Evolutionary conservation across 1,140 invertebrate species (phyloP), one percentile per base, ranked within the genome.

Genomic region (Heliconius melpomene): DNA sequence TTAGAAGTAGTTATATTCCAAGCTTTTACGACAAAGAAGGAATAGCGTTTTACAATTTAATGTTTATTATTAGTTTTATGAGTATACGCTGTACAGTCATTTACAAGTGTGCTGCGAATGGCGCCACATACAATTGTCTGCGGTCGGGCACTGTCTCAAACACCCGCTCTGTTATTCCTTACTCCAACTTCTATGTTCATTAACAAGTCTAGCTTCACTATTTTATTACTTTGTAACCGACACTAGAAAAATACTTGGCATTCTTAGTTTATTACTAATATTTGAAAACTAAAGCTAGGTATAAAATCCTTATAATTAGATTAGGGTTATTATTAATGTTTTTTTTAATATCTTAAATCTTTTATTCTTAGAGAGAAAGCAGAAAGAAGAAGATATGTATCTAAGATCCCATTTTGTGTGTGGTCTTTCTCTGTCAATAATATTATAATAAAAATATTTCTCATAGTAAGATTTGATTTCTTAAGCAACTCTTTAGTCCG

Each of bases 81-180:
- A 71, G 46, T 77, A 9, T 50, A 71, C 50, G 75, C 66, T 76
- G 66, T 71, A 70, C 29, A 52, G 23, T 77, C 75, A 66, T 77
- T 77, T 70, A n/a, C 74, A 76, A 70, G 60, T 54, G 60, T 7
- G 23, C 60, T 66, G 60, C 26, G 23, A 77, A 66, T 77, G 75
- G 75, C 75, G 75, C 75, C 75, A 70, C 60, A 54, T 26, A 46
- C 75, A 77, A 77, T 77, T 50, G 75, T 71, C 75, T 77, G 75
- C 75, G 75, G 60, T 50, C 54, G 66, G 60, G 18, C 46, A 46
- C 75, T 70, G 57, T 75, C 74, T 75, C 38, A 77, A 66, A 70
- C 75, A 70, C 75, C 60, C 75, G 73, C 60, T 38, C 40, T 40
- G 71, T 40, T 70, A 26, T 46, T 60, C n/a, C 54, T 75, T 70